Percentiles rank a stretch among this genome's conserved stretches.
phyloP scores from a whole-genome alignment of 2,888 invertebrate genomes.

The Sarcophaga variegata region DNA sequence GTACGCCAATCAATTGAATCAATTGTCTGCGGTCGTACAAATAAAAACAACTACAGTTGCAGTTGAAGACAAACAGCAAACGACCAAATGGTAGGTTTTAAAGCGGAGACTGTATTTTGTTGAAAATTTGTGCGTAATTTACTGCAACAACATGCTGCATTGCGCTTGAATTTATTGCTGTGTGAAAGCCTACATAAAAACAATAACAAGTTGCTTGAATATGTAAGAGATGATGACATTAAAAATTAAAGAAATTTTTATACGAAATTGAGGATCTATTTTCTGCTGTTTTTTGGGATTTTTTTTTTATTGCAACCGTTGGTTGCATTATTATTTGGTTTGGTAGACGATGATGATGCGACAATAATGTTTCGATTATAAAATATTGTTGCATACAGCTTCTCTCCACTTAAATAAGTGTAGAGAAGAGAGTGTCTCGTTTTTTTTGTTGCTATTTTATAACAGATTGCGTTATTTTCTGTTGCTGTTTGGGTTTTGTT shows the following conservation, averaged over 20 bases:
- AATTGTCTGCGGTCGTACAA: constrained; percentile 47
- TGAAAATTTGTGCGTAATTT: neutral
- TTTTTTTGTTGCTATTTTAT: constrained; percentile 15
- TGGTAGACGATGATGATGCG: constrained; percentile 33
- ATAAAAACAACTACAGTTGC: constrained; percentile 11
- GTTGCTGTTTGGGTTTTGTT: neutral
- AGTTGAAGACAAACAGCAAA: neutral
- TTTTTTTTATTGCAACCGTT: neutral
- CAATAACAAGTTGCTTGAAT: neutral
- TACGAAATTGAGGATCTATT: constrained; percentile 41
- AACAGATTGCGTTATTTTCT: constrained; percentile 63
- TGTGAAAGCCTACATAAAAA: neutral
- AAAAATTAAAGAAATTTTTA: constrained; percentile 31
- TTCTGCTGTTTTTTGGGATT: constrained; percentile 7
- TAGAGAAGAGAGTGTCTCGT: too few relatives aligned
- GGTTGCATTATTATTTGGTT: constrained; percentile 2
- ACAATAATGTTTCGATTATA: constrained; percentile 43
- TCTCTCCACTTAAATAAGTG: neutral
- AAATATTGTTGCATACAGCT: constrained; percentile 26
- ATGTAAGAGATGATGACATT: constrained; percentile 48
- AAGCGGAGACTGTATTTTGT: neutral
- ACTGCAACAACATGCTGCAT: neutral
- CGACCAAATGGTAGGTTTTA: neutral
- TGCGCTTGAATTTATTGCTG: neutral
- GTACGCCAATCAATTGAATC: constrained; percentile 60